phyloP scores from a whole-genome alignment of 2,113 vertebrate species.

The Columba livia region DNA sequence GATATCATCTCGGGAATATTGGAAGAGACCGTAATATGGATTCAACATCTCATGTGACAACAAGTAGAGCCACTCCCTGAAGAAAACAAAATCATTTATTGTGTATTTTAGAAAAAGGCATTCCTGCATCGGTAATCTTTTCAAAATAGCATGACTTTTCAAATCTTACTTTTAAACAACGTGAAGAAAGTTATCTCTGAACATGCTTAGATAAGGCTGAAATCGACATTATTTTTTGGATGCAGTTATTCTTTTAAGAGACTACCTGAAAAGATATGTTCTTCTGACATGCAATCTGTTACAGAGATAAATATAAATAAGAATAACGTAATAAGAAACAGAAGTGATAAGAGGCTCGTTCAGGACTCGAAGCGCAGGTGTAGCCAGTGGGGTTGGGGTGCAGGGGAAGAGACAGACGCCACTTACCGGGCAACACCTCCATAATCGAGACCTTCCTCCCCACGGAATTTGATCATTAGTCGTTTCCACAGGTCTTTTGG shows the following conservation, averaged over 20 bases:
- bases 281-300: neutral
- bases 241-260: neutral
- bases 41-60: conserved; percentile 99
- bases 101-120: neutral
- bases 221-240: neutral
- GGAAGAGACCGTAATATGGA: conserved; percentile 98
- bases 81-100: neutral
- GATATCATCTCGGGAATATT: conserved; percentile 98
- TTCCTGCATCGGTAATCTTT: neutral
- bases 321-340: neutral
- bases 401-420: neutral
- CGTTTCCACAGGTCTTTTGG: conserved; percentile 98
- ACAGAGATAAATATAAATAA: neutral
- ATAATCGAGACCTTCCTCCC: conserved; percentile 97
- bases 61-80: conserved; percentile 97
- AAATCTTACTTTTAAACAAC: neutral
- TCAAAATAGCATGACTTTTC: neutral
- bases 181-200: neutral
- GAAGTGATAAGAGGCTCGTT: neutral
- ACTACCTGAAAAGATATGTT: neutral
- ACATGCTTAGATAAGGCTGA: neutral
- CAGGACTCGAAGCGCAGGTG: neutral
- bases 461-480: conserved; percentile 99
- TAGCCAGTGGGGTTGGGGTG: neutral
- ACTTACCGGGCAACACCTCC: conserved; percentile 96